phyloP scores from a whole-genome alignment of 2,113 vertebrate genomes.

The Chaenocephalus aceratus region DNA sequence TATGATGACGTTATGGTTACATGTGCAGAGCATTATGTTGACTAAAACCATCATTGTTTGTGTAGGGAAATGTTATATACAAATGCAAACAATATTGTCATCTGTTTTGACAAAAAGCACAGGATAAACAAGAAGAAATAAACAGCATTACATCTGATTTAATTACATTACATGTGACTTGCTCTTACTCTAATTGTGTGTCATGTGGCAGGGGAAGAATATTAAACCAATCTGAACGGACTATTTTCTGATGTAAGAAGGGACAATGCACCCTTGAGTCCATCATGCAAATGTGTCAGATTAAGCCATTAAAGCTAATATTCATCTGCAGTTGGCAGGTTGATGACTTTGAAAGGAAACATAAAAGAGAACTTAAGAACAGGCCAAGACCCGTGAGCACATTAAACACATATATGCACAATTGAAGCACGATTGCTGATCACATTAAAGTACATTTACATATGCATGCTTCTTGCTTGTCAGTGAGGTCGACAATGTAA shows the following conservation, averaged over 20 bases:
- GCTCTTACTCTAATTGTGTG: not conserved
- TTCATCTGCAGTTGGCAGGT: too few species aligned
- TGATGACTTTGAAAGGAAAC: too few species aligned
- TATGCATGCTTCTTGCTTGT: too few species aligned
- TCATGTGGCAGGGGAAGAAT: not conserved
- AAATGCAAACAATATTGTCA: not conserved
- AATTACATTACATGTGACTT: not conserved
- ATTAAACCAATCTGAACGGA: not conserved
- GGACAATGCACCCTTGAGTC: too few species aligned
- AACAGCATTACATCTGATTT: not conserved
- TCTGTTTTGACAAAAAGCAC: not conserved
- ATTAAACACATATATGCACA: too few species aligned
- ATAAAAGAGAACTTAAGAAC: too few species aligned
- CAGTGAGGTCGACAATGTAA: too few species aligned
- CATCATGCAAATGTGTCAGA: too few species aligned
- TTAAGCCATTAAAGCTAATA: too few species aligned
- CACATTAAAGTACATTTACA: too few species aligned
- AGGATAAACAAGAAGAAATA: not conserved
- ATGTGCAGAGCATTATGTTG: not conserved
- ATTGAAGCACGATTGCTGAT: too few species aligned
- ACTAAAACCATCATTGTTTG: conserved; percentile 7
- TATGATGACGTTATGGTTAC: conserved; percentile 19
- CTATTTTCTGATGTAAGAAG: not conserved
- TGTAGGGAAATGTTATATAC: not conserved
- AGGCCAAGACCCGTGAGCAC: too few species aligned